phyloP scores from a whole-genome alignment of 1,140 invertebrate genomes.

The Drosophila saltans region DNA sequence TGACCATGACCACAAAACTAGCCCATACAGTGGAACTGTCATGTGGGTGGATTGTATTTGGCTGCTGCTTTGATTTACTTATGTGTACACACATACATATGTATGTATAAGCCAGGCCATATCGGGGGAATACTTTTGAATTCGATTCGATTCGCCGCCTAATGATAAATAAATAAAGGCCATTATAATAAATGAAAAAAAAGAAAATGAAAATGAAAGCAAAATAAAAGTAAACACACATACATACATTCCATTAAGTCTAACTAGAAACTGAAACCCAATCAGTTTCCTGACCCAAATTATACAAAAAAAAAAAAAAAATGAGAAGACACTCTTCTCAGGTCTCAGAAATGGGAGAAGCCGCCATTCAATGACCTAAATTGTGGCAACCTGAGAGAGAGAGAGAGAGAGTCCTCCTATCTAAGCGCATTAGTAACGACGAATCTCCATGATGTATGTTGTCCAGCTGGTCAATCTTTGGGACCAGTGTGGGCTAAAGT shows the following conservation, averaged over 20 bases:
- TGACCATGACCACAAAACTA: slow-evolving; percentile 7
- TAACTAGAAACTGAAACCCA: slow-evolving; percentile 33
- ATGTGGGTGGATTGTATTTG: background rate
- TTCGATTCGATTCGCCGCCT: background rate
- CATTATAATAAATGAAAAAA: background rate
- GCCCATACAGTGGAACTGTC: background rate
- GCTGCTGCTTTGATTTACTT: background rate
- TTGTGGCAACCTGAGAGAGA: slow-evolving; percentile 13
- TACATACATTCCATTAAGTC: background rate
- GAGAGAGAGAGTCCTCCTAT: background rate
- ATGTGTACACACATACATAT: too few relatives aligned
- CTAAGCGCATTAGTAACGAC: slow-evolving; percentile 69
- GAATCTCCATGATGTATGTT: slow-evolving; percentile 39
- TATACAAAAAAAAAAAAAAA: slow-evolving; percentile 4
- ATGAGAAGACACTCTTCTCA: background rate
- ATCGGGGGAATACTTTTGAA: background rate
- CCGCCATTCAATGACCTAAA: slow-evolving; percentile 31
- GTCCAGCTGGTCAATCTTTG: slow-evolving; percentile 65
- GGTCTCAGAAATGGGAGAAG: slow-evolving; percentile 27
- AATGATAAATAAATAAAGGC: slow-evolving; percentile 2
- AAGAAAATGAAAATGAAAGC: slow-evolving; percentile 8
- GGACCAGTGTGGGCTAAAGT: slow-evolving; percentile 18
- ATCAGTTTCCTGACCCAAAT: slow-evolving; percentile 60
- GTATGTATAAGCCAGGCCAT: too few relatives aligned
- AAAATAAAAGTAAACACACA: background rate